Evolutionary conservation across 2,113 vertebrate species (phyloP).

Genomic region (Pangasianodon hypophthalmus): DNA sequence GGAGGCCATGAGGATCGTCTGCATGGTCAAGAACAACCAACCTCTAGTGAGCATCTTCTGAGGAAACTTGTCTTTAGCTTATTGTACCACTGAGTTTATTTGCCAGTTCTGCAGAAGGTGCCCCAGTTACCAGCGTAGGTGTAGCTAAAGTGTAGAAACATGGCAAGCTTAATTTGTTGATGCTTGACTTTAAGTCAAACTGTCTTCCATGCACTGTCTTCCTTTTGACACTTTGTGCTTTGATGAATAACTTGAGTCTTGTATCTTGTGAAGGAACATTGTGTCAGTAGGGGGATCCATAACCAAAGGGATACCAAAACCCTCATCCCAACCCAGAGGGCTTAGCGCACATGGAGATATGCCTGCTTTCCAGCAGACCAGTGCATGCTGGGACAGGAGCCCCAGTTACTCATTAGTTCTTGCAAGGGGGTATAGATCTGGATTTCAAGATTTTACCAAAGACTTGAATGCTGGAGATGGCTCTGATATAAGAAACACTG

Average conservation of each 20-base stretch:
- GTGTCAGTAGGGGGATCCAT: conserved; percentile 13
- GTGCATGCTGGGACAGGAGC: conserved; percentile 58
- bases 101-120: neutral
- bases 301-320: conserved; percentile 61
- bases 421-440: conserved; percentile 63
- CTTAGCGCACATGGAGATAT: conserved; percentile 19
- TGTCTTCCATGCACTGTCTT: neutral
- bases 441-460: conserved; percentile 34
- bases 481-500: conserved; percentile 7
- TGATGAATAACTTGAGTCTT: conserved; percentile 35
- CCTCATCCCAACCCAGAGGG: conserved; percentile 35
- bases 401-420: conserved; percentile 61
- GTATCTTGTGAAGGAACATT: conserved; percentile 49
- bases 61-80: neutral
- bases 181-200: neutral
- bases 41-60: conserved; percentile 81
- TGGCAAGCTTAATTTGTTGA: neutral
- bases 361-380: neutral
- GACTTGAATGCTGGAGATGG: conserved; percentile 45
- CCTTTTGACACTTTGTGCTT: neutral
- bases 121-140: neutral
- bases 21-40: conserved; percentile 96
- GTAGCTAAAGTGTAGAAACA: neutral
- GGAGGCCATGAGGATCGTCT: conserved; percentile 90
- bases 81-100: neutral